phyloP scores from a whole-genome alignment of 1,140 invertebrate genomes.

The Heliconius congener region DNA sequence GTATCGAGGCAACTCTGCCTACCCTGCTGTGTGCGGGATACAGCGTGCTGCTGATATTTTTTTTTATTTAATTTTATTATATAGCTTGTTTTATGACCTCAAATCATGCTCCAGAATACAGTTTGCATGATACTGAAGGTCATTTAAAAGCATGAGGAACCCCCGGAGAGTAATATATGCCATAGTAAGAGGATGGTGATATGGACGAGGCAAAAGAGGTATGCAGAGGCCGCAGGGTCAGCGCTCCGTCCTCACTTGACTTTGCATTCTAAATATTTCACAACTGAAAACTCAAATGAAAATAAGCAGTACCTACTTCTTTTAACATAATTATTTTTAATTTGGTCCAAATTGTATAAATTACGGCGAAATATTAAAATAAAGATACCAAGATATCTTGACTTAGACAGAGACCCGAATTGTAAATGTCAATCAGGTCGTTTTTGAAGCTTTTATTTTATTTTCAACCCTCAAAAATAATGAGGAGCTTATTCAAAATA shows the following conservation, averaged over 20 bases:
- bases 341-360: conserved; percentile 21
- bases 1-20: too few relatives aligned
- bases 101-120: too few relatives aligned
- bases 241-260: background rate
- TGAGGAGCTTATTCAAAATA: conserved; percentile 6
- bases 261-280: background rate
- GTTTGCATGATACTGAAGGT: too few relatives aligned
- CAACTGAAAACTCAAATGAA: background rate
- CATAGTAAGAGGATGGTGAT: too few relatives aligned
- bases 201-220: too few relatives aligned
- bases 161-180: too few relatives aligned
- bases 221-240: too few relatives aligned
- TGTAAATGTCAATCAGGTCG: conserved; percentile 9
- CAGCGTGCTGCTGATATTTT: too few relatives aligned
- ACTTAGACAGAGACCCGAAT: background rate
- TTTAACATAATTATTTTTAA: conserved; percentile 8
- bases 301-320: background rate
- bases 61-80: too few relatives aligned
- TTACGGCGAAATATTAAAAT: conserved; percentile 18
- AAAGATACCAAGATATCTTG: background rate
- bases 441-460: background rate
- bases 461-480: conserved; percentile 10
- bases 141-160: too few relatives aligned
- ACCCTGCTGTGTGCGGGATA: too few relatives aligned
- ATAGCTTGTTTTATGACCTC: too few relatives aligned